Evolutionary conservation across 2,797 vertebrate genomes (phyloP).

Genomic region (Myotis planiceps): DNA sequence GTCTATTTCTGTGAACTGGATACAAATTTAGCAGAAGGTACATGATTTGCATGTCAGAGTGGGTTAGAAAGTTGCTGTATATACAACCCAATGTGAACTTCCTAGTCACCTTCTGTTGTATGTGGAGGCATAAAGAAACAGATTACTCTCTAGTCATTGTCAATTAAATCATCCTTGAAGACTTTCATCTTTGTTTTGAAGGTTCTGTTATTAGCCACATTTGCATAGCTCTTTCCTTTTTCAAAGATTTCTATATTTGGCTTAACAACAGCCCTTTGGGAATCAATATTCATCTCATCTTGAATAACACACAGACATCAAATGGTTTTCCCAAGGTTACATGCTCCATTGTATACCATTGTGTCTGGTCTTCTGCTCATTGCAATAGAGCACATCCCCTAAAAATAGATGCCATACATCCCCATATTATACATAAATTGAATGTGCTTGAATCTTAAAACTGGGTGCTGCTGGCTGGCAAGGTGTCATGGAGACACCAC

Average conservation of each 20-base stretch:
- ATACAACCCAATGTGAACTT: conserved; percentile 55
- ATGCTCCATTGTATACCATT: neutral
- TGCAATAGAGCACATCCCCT: neutral
- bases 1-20: conserved; percentile 48
- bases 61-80: conserved; percentile 57
- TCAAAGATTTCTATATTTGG: conserved; percentile 37
- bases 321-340: conserved; percentile 20
- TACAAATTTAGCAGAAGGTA: conserved; percentile 56
- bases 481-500: neutral
- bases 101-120: conserved; percentile 38
- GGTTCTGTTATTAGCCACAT: conserved; percentile 57
- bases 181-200: conserved; percentile 51
- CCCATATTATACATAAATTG: neutral
- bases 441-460: neutral
- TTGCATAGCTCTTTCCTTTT: conserved; percentile 46
- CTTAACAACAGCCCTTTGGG: neutral
- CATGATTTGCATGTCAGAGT: conserved; percentile 48
- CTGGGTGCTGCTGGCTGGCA: neutral
- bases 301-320: neutral
- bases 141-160: conserved; percentile 46
- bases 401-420: neutral
- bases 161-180: conserved; percentile 58
- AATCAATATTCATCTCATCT: conserved; percentile 33
- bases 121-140: neutral
- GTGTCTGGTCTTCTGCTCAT: neutral